Percentiles rank a stretch among this genome's conserved stretches.
Conservation (phyloP, 2,888 invertebrate genomes). For the Fragum fragum region DNA sequence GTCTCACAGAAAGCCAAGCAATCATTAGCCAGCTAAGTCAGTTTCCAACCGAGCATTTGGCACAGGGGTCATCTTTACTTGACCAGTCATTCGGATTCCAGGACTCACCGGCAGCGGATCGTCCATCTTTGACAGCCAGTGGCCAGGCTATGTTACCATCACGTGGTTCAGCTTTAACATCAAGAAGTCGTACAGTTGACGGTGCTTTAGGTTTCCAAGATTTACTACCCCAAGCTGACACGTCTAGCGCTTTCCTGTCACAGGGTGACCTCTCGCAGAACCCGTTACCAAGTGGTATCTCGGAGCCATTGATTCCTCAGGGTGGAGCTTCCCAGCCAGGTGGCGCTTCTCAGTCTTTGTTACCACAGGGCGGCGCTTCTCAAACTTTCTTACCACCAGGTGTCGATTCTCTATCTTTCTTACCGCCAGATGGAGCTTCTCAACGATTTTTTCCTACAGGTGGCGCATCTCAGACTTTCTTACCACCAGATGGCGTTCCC, state of each 20-base stretch:
- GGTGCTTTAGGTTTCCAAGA: background rate
- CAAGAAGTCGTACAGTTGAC: constrained; percentile 11
- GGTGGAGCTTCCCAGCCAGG: background rate
- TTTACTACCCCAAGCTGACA: background rate
- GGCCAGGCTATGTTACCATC: background rate
- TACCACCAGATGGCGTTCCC: constrained; percentile 28
- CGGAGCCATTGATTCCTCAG: background rate
- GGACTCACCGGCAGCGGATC: background rate
- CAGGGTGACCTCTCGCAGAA: background rate
- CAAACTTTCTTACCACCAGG: background rate
- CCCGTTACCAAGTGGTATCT: background rate
- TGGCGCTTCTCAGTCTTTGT: background rate
- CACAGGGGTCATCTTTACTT: background rate
- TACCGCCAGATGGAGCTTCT: background rate
- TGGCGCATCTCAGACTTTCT: background rate
- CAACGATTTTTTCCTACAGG: background rate
- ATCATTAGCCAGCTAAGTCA: constrained; percentile 1
- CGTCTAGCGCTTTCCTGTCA: background rate
- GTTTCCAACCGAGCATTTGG: background rate
- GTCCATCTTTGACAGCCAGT: background rate
- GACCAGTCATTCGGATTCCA: constrained; percentile 25
- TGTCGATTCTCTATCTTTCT: background rate
- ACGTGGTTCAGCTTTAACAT: background rate
- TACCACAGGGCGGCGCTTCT: background rate
- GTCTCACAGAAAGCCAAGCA: constrained; percentile 10